Base-by-base conservation (phyloP, 2,888 invertebrate genomes). In the Notodonta ziczac region DNA sequence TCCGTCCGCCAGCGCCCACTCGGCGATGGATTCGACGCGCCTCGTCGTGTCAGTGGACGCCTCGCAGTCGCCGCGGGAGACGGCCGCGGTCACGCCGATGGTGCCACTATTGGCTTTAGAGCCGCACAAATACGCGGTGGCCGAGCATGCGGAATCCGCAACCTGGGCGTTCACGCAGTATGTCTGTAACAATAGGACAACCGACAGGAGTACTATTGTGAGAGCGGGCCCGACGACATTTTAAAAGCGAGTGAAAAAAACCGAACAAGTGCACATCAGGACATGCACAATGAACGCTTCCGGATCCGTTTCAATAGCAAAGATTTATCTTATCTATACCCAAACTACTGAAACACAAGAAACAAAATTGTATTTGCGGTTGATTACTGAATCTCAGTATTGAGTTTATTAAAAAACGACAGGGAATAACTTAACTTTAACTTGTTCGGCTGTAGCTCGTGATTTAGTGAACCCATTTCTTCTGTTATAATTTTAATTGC, bases 101-200 rank as follows among this genome's bases (percentile, higher is more conserved):
- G 95, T 95, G 13, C 91, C 94, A 56, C 84, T 87, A 77, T 96
- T 96, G 0, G 89, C 94, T 79, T 96, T 96, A 5, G 95, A 94
- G 0, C 96, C 96, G 42, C 94, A 90, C 55, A 96, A 82, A 73
- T 95, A 96, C 0, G 96, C 96, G 0, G 96, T 96, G 0, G 96
- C 95, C 0, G 96, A 94, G 63, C 95, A 96, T 0, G 96, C 96
- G 0, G 96, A 96, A 82, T 97, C 96, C 0, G 96, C 91, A 0
- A 96, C 95, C 85, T 96, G 95, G 14, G 84, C 84, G 78, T 96
- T 89, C 10, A 94, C 90, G 79, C 94, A 94, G 73, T 94, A 94
- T 0, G 94, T 94, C 94, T 94, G 62, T 16, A 66, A 42, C 2
- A 0, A 13, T 4, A 35, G 12, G 46, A n/a, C 13, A n/a, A n/a